These are phyloP conservation scores for Porites australiensis DNA, from an alignment of 64 coral and sea anemone genomes.

Conservation along the genomic window DNA sequence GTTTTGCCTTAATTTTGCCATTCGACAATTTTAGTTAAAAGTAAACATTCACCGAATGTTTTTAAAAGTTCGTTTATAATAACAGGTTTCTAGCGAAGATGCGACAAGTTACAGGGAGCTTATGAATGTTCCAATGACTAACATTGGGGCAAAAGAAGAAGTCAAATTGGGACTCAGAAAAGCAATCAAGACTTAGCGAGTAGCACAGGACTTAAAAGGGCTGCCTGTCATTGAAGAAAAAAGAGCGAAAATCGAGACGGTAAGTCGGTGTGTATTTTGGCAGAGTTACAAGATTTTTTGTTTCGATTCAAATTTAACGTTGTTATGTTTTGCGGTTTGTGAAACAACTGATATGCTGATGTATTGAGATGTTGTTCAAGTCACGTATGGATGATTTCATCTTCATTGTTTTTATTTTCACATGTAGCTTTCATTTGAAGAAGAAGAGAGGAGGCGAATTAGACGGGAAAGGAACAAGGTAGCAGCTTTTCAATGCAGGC, in stretches of 20 bases:
- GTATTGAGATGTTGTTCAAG: neutral
- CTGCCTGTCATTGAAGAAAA: slow-evolving; percentile 88
- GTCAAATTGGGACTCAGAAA: slow-evolving; percentile 86
- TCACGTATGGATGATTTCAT: neutral
- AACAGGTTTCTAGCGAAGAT: slow-evolving; percentile 88
- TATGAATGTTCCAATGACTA: slow-evolving; percentile 69
- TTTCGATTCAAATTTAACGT: neutral
- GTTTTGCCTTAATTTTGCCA: neutral
- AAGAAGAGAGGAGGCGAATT: slow-evolving; percentile 87
- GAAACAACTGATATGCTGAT: slow-evolving; percentile 18
- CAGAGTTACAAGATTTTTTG: neutral
- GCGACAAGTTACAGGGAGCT: slow-evolving; percentile 75
- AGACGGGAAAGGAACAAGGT: slow-evolving; percentile 97
- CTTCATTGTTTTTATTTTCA: neutral
- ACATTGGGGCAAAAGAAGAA: slow-evolving; percentile 68
- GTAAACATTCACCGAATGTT: slow-evolving; percentile 1
- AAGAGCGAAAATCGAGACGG: slow-evolving; percentile 84
- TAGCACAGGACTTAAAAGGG: slow-evolving; percentile 93
- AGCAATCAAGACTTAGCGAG: slow-evolving; percentile 79
- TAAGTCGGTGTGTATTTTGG: neutral
- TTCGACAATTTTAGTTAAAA: neutral
- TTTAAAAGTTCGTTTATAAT: neutral
- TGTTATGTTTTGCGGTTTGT: slow-evolving; percentile 13
- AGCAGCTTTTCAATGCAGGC: slow-evolving; percentile 94
- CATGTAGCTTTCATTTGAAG: slow-evolving; percentile 84